These are phyloP conservation scores for Sminthurides bifidus DNA, from an alignment of 1,140 invertebrate species.

Conservation along the genomic window DNA sequence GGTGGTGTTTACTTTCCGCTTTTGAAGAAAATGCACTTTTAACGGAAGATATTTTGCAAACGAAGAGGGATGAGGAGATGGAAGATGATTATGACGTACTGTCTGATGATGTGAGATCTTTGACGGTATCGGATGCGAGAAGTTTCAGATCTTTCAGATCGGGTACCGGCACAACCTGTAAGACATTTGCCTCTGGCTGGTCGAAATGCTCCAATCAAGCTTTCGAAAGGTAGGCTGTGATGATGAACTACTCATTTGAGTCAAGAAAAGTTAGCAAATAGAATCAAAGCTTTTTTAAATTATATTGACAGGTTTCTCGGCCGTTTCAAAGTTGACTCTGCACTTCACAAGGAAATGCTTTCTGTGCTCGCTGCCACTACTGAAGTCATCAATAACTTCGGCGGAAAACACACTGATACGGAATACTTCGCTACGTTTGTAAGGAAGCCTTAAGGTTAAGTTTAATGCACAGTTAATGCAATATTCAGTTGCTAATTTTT, in stretches of 20 bases:
- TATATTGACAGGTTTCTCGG: slow-evolving; percentile 48
- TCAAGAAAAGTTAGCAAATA: neutral
- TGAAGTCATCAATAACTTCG: slow-evolving; percentile 77
- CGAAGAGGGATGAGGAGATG: slow-evolving; percentile 40
- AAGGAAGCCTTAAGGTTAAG: slow-evolving; percentile 34
- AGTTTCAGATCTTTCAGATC: slow-evolving; percentile 18
- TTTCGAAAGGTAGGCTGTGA: slow-evolving; percentile 49
- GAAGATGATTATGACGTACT: slow-evolving; percentile 39
- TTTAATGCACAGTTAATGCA: neutral
- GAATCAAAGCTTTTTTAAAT: slow-evolving; percentile 17
- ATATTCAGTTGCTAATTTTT: slow-evolving; percentile 6
- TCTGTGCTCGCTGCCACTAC: slow-evolving; percentile 81
- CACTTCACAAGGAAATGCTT: slow-evolving; percentile 84
- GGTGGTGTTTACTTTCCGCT: slow-evolving; percentile 24
- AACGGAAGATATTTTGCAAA: slow-evolving; percentile 35
- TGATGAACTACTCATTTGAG: slow-evolving; percentile 10
- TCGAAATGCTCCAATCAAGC: slow-evolving; percentile 76
- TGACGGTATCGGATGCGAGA: slow-evolving; percentile 40
- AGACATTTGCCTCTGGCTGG: slow-evolving; percentile 80
- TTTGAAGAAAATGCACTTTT: slow-evolving; percentile 32
- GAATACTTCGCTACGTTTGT: slow-evolving; percentile 87
- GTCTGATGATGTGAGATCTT: slow-evolving; percentile 45
- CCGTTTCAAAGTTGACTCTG: slow-evolving; percentile 63
- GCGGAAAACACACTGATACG: slow-evolving; percentile 72
- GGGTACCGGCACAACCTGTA: slow-evolving; percentile 42